Evolutionary conservation across 1,140 invertebrate species (phyloP), one percentile per base, ranked within the genome.

Genomic region (Leptonema lineaticorne): DNA sequence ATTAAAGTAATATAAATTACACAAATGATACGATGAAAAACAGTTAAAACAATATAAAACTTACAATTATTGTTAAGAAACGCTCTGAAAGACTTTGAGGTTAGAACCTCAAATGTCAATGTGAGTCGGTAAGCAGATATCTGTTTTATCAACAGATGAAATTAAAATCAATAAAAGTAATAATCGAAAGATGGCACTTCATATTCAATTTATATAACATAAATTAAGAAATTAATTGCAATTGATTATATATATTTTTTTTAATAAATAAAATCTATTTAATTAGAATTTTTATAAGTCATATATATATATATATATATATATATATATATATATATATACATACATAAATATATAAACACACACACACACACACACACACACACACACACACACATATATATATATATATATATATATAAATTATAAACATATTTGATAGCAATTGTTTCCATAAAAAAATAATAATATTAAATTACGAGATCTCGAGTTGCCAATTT

Each of bases 1-100:
- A 57, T 57, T 22, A 0, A 30, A 66, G 1, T 11, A 56, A n/a
- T 33, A 37, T 66, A 16, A 18, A 7, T 4, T 22, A 64, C 6
- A 24, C n/a, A 33, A 57, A 14, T 14, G 1, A 14, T 53, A 6
- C 18, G 20, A n/a, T 57, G 18, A 33, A 37, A 57, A 20, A 33
- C 11, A 30, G 14, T 9, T 41, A 2, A 22, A 3, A 66, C 7
- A 66, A 24, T 33, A 16, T 16, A 18, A 18, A 67, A 68, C 24
- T 62, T 62, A 30, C 58, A 8, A 26, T 65, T 18, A 26, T 28
- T n/a, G 1, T 8, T 1, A 11, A 1, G 7, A 3, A 41, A 18
- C 1, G 33, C n/a, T n/a, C n/a, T 6, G 58, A 50, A n/a, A 6
- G 46, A 46, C 50, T 68, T 68, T 24, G 27, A 68, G 67, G 67